Conservation (phyloP, 2,888 invertebrate genomes). For the Lasioglossum villosulum region DNA sequence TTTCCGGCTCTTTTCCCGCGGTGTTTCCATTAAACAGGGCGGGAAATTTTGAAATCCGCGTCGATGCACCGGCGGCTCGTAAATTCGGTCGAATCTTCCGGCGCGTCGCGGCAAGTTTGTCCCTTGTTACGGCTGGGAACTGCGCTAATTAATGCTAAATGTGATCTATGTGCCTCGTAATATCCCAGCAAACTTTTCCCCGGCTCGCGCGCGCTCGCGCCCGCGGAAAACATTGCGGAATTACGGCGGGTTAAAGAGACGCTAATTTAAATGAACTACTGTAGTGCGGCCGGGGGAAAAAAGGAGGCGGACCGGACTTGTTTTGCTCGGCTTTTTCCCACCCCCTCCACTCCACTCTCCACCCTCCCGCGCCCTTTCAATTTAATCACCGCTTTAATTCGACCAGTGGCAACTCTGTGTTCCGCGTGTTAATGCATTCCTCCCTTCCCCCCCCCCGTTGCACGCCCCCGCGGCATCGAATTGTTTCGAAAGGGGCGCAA, state of each 20-base stretch:
- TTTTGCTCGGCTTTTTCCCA: conserved; percentile 39
- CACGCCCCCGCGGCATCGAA: neutral
- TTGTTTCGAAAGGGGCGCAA: neutral
- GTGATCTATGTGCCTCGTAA: conserved; percentile 53
- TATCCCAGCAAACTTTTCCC: conserved; percentile 39
- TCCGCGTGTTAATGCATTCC: conserved; percentile 35
- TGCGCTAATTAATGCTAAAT: conserved; percentile 59
- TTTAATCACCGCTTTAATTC: conserved; percentile 60
- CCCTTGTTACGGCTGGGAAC: conserved; percentile 32
- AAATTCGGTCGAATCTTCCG: conserved; percentile 22
- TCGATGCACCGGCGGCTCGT: conserved; percentile 8
- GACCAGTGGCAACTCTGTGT: conserved; percentile 43
- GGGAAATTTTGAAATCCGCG: neutral
- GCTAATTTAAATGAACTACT: conserved; percentile 63
- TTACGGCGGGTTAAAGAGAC: conserved; percentile 59
- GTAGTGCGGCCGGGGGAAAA: conserved; percentile 27
- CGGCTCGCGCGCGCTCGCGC: neutral
- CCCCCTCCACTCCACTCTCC: neutral
- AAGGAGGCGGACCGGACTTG: conserved; percentile 21
- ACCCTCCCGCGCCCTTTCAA: conserved; percentile 26
- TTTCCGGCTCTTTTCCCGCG: neutral
- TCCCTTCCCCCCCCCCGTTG: neutral
- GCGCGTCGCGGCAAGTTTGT: conserved; percentile 26
- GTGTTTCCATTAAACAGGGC: neutral
- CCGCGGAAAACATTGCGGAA: conserved; percentile 52